A percentile compares a stretch with the other conserved stretches of the same genome.
Conservation (phyloP, 2,888 invertebrate genomes). For the Erannis defoliaria region DNA sequence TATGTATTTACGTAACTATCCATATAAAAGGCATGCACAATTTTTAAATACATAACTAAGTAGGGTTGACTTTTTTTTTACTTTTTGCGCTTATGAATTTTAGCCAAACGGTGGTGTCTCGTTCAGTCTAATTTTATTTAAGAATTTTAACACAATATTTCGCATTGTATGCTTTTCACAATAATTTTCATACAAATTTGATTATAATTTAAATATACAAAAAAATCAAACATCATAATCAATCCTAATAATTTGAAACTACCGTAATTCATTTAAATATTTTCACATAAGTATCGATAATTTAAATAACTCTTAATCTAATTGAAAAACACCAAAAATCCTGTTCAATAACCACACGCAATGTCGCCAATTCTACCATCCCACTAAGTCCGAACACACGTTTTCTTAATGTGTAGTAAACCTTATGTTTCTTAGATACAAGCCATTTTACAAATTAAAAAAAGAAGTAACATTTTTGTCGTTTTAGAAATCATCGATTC, state of each 20-base stretch:
- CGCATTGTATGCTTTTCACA: slow-evolving; percentile 45
- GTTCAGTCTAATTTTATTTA: slow-evolving; percentile 45
- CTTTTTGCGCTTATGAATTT: slow-evolving; percentile 30
- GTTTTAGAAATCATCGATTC: too few species aligned
- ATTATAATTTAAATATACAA: slow-evolving; percentile 20
- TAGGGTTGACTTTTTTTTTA: slow-evolving; percentile 3
- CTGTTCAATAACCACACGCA: background rate
- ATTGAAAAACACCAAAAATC: slow-evolving; percentile 16
- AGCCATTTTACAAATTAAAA: too few species aligned
- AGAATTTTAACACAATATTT: slow-evolving; percentile 23
- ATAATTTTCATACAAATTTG: slow-evolving; percentile 39
- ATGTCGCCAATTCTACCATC: too few species aligned
- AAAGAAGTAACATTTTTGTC: too few species aligned
- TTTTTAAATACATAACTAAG: background rate
- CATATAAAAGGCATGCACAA: background rate
- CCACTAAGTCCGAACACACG: too few species aligned
- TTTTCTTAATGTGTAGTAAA: too few species aligned
- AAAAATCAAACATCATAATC: slow-evolving; percentile 10
- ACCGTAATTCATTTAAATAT: background rate
- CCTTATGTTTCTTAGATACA: too few species aligned
- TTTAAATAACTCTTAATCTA: slow-evolving; percentile 7
- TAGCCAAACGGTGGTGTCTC: slow-evolving; percentile 48
- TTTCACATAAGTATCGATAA: background rate
- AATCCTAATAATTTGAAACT: slow-evolving; percentile 12
- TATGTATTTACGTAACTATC: background rate